Conservation (phyloP, 2,888 invertebrate species). For the Acrobasis suavella region DNA sequence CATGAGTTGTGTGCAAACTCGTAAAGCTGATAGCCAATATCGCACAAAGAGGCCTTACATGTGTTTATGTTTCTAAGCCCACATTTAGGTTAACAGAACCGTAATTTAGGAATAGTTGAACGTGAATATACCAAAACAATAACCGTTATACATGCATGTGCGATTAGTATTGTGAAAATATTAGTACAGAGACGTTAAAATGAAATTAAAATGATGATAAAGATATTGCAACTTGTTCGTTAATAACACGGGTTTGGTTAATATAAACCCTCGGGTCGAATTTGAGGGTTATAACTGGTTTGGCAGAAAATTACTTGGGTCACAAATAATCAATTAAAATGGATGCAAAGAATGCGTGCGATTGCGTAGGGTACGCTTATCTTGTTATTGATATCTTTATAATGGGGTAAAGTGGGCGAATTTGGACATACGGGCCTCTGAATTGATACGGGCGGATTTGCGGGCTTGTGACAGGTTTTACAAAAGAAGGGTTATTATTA, state of each 20-base stretch:
- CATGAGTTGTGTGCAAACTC: conserved; percentile 53
- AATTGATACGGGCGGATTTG: conserved; percentile 73
- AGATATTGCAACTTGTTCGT: background rate
- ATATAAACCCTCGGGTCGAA: conserved; percentile 32
- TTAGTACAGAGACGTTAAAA: conserved; percentile 5
- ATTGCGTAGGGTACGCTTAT: conserved; percentile 61
- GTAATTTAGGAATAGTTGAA: conserved; percentile 52
- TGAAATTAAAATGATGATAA: conserved; percentile 9
- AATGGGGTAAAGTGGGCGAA: conserved; percentile 74
- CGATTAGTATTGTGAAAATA: conserved; percentile 12
- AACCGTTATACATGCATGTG: conserved; percentile 41
- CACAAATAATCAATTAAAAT: conserved; percentile 77
- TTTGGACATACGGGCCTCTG: conserved; percentile 69
- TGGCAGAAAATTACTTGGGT: conserved; percentile 62
- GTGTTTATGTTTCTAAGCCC: conserved; percentile 59
- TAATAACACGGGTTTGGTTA: conserved; percentile 21
- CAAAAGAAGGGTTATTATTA: conserved; percentile 38
- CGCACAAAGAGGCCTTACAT: conserved; percentile 58
- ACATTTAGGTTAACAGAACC: conserved; percentile 61
- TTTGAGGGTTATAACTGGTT: conserved; percentile 51
- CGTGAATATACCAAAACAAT: conserved; percentile 49
- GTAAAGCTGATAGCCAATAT: conserved; percentile 46
- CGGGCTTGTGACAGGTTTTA: conserved; percentile 60
- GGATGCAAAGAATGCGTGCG: conserved; percentile 55
- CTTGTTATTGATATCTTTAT: conserved; percentile 79